Evolutionary conservation across 2,797 vertebrate species (phyloP), one percentile per base, ranked within the genome.

Genomic region (Acropternis orthonyx): DNA sequence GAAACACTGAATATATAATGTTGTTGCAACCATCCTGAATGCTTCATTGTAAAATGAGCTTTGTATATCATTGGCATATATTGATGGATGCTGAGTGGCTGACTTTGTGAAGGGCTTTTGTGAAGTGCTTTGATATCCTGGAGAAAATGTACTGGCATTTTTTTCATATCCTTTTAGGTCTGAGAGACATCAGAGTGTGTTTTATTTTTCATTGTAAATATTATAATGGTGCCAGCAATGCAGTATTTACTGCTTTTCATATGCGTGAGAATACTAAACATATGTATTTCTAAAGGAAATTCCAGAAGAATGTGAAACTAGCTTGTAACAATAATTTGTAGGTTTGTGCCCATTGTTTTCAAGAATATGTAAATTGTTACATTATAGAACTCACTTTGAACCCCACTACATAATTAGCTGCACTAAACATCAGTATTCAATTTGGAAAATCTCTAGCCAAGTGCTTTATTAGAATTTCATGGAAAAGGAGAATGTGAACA

Each of bases 291-390:
- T 85, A 74, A 90, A 97, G 96, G 94, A 96, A 97, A 98, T 97
- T 97, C 96, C 94, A 95, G 93, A 95, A 76, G 83, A 84, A 89
- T 96, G 17, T 59, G 85, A 83, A 95, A 93, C 87, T 93, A 91
- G 97, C 97, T 97, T 96, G 96, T 89, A 95, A 95, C 97, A 97
- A 96, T 96, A 97, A 96, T 96, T 89, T 86, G 89, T 90, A 97
- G 21, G 17, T 92, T 90, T 89, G 43, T 76, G 85, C 59, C 86
- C 80, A 94, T 96, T 97, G 97, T 98, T 97, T 97, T 96, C 95
- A 91, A 95, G 82, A 93, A 88, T 95, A 86, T 94, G 94, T 92
- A 94, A 96, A 93, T 93, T 87, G 94, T 51, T 80, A 94, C 68
- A 88, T 56, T 92, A 81, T 58, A 91, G 90, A 89, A 96, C 86